Evolutionary conservation across 2,888 invertebrate species (phyloP), one percentile per base, ranked within the genome.

Genomic region (Amphipoea lucens): DNA sequence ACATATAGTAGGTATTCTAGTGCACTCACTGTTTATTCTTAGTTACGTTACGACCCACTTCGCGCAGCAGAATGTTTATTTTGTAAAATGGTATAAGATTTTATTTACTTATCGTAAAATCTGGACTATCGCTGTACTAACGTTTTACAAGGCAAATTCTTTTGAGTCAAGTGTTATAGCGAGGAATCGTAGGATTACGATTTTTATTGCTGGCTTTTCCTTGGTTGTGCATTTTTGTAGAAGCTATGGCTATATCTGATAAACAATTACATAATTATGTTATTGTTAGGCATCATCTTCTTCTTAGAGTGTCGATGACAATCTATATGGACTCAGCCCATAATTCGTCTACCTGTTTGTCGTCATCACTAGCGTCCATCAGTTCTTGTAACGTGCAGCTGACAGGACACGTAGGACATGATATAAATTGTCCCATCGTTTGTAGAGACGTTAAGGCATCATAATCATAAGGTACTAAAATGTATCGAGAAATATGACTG

Each of bases 11-110:
- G 84, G 88, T 90, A 87, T 90, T 87, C 86, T 87, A 87, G 88
- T 92, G 92, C 92, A 92, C 90, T 92, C 91, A 85, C 91, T 90
- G 93, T 93, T 94, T 94, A 94, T 95, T 94, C 94, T 94, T 94
- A 94, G 93, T 93, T 93, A 92, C 91, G 92, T 93, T 93, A 92
- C 91, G 92, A 92, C 92, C 93, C 90, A 93, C 93, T 94, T 92
- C 89, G 88, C 90, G 84, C 83, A 86, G 88, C 83, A 82, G 77
- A 87, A 87, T 91, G 92, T 93, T 93, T 93, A 92, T 92, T 92
- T 92, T 92, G 89, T 87, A 91, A 91, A 60, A 92, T 92, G 89
- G 87, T 90, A 86, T 89, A 89, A 87, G 84, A 91, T 90, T 89
- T 90, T 91, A 90, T 90, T 89, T 89, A 88, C 82, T 42, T n/a